Conservation (phyloP, 1,140 invertebrate species). For the Drosophila hydei region DNA sequence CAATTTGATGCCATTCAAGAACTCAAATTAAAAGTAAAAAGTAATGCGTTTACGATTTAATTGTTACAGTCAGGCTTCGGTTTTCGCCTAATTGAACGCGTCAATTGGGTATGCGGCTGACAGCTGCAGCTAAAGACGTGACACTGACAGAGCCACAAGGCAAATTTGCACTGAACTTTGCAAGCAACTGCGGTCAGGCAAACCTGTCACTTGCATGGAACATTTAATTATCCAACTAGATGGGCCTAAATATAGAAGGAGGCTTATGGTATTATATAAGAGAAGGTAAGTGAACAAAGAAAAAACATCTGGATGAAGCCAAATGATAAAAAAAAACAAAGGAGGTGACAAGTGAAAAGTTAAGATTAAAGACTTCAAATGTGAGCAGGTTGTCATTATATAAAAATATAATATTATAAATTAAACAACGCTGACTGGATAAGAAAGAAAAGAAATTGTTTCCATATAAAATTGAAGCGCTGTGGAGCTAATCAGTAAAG, state of each 20-base stretch:
- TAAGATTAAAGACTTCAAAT: no score
- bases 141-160: slow-evolving; percentile 1
- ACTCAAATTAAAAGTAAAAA: slow-evolving; percentile 2
- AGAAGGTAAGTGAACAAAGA: no score
- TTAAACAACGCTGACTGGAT: no score
- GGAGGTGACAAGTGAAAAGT: no score
- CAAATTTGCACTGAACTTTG: not conserved
- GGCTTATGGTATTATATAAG: not conserved
- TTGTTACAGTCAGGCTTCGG: not conserved
- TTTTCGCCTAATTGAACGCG: not conserved
- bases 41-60: slow-evolving; percentile 9
- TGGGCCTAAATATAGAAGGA: slow-evolving; percentile 7
- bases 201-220: slow-evolving; percentile 6
- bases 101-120: not conserved
- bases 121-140: not conserved
- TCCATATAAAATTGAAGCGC: no score
- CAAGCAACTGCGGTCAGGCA: not conserved
- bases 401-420: no score
- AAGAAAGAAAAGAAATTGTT: no score
- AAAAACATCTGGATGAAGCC: no score
- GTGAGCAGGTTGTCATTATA: no score
- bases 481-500: no score
- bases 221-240: slow-evolving; percentile 32
- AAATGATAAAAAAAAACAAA: no score
- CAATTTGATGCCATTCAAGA: slow-evolving; percentile 17